phyloP scores from a whole-genome alignment of 2,888 invertebrate species.

The Xanthorhoe designata region DNA sequence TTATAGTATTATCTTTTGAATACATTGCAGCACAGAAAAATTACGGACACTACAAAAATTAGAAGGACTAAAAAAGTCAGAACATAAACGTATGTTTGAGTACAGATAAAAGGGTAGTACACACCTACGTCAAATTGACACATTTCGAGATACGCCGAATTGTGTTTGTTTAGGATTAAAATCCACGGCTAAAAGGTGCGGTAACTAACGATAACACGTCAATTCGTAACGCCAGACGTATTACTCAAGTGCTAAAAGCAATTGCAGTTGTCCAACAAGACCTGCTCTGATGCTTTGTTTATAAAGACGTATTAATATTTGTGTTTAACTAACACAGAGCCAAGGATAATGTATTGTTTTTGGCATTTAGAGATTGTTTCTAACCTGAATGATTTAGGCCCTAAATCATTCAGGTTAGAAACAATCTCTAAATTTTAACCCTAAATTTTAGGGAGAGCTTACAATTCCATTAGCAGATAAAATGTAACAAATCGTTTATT shows the following conservation, averaged over 20 bases:
- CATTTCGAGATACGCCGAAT: slow-evolving; percentile 26
- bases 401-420: slow-evolving; percentile 7
- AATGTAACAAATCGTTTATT: neutral
- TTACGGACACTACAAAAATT: no score
- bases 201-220: slow-evolving; percentile 47
- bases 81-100: neutral
- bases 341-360: slow-evolving; percentile 56
- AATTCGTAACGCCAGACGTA: slow-evolving; percentile 44
- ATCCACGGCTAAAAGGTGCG: slow-evolving; percentile 45
- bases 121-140: slow-evolving; percentile 15
- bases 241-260: slow-evolving; percentile 69
- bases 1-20: no score
- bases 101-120: no score
- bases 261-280: slow-evolving; percentile 51
- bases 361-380: slow-evolving; percentile 12
- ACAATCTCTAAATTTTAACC: no score
- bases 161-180: slow-evolving; percentile 49
- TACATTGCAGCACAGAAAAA: no score
- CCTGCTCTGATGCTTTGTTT: slow-evolving; percentile 50
- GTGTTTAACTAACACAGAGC: slow-evolving; percentile 61
- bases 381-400: slow-evolving; percentile 10
- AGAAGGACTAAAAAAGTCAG: neutral
- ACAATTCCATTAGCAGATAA: neutral
- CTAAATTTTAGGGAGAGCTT: slow-evolving; percentile 1
- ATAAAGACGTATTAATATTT: slow-evolving; percentile 62